Conservation (phyloP, 2,888 invertebrate species). For the Pandemis heparana region DNA sequence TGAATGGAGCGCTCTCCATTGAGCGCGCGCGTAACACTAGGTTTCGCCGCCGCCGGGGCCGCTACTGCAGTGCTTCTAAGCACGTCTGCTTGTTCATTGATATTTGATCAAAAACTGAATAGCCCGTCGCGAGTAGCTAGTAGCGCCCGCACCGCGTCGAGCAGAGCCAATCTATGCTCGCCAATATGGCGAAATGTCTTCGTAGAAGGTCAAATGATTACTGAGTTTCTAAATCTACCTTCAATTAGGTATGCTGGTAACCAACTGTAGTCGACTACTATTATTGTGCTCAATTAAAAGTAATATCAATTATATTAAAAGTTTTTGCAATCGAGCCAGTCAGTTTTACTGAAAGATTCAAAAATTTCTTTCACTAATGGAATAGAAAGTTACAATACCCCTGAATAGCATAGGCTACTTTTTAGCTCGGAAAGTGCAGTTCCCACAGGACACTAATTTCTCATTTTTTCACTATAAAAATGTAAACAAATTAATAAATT, state of each 20-base stretch:
- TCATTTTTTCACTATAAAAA: no score
- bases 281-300: conserved; percentile 17
- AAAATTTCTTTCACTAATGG: no score
- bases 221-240: conserved; percentile 21
- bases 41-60: conserved; percentile 23
- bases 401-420: no score
- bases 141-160: not conserved
- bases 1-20: conserved; percentile 76
- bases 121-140: conserved; percentile 36
- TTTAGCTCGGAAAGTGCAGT: no score
- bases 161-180: not conserved
- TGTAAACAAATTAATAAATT: no score
- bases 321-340: not conserved
- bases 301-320: conserved; percentile 1
- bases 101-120: not conserved
- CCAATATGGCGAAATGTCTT: conserved; percentile 24
- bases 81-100: no score
- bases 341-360: not conserved
- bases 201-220: conserved; percentile 23
- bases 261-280: conserved; percentile 1
- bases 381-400: not conserved
- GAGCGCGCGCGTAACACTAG: conserved; percentile 50
- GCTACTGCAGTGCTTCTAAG: conserved; percentile 54
- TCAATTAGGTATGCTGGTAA: conserved; percentile 19
- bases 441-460: no score